These are phyloP conservation scores for Melieria crassipennis DNA, from an alignment of 2,888 invertebrate genomes.

Conservation along the genomic window DNA sequence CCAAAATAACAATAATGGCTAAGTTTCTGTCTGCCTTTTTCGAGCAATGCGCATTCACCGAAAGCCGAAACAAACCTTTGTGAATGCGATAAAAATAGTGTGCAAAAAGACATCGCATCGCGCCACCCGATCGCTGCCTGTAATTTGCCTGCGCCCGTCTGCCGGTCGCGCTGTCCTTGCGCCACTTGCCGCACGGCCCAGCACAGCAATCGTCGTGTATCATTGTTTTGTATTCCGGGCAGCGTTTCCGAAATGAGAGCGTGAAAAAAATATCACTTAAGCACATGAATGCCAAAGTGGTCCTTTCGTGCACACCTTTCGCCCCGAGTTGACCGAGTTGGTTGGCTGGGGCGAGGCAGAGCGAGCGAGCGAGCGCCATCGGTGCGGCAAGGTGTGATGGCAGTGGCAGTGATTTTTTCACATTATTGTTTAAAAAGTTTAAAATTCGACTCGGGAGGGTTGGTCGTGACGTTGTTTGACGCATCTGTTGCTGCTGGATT, in stretches of 20 bases:
- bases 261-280: slow-evolving; percentile 58
- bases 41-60: neutral
- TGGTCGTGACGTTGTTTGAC: slow-evolving; percentile 54
- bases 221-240: slow-evolving; percentile 50
- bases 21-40: neutral
- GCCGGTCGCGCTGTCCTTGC: neutral
- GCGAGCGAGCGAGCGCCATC: slow-evolving; percentile 2
- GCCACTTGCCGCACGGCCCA: neutral
- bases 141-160: neutral
- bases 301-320: slow-evolving; percentile 1
- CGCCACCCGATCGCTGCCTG: neutral
- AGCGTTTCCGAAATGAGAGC: slow-evolving; percentile 48
- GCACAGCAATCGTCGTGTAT: neutral
- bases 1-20: neutral
- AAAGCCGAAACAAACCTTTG: slow-evolving; percentile 10
- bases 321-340: slow-evolving; percentile 24
- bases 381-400: slow-evolving; percentile 23
- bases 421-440: slow-evolving; percentile 37
- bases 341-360: too few species aligned
- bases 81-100: slow-evolving; percentile 20
- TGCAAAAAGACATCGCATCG: slow-evolving; percentile 1
- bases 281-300: slow-evolving; percentile 54
- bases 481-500: slow-evolving; percentile 56
- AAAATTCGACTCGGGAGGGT: slow-evolving; percentile 50
- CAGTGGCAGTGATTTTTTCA: slow-evolving; percentile 35